These are phyloP conservation scores for Colaptes auratus DNA, from an alignment of 2,113 vertebrate species.

Conservation along the genomic window DNA sequence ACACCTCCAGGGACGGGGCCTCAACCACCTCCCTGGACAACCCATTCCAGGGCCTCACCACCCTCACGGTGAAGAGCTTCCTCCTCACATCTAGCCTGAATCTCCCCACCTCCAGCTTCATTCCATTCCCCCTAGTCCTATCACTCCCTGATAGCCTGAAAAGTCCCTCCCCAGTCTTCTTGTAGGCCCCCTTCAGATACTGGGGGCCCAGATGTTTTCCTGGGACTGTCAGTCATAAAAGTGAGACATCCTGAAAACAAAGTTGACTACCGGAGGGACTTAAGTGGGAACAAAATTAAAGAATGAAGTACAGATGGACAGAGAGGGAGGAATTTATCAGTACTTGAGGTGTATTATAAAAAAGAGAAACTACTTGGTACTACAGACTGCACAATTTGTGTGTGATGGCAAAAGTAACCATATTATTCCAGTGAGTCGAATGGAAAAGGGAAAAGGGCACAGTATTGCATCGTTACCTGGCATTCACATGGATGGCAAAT, in stretches of 20 bases:
- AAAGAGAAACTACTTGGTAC: not conserved
- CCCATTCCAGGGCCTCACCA: no score
- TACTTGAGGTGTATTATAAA: not conserved
- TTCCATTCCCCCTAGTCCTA: no score
- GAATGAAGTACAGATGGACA: not conserved
- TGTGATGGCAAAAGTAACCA: not conserved
- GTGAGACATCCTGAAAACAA: not conserved
- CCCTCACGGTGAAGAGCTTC: no score
- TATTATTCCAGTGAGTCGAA: not conserved
- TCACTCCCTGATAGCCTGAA: no score
- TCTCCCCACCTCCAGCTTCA: no score
- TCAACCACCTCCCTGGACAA: no score
- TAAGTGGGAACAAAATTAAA: not conserved
- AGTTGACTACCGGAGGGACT: not conserved
- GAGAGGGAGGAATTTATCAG: not conserved
- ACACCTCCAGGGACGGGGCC: no score
- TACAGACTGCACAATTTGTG: not conserved
- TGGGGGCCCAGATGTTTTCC: no score
- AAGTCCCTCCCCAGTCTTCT: no score
- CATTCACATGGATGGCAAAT: not conserved
- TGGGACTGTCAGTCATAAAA: not conserved
- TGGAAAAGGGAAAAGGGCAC: not conserved
- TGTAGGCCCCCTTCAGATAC: no score
- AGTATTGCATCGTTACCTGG: no score
- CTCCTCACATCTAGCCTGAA: no score